phyloP scores from a whole-genome alignment of 2,113 vertebrate species.

The Xiphias gladius region DNA sequence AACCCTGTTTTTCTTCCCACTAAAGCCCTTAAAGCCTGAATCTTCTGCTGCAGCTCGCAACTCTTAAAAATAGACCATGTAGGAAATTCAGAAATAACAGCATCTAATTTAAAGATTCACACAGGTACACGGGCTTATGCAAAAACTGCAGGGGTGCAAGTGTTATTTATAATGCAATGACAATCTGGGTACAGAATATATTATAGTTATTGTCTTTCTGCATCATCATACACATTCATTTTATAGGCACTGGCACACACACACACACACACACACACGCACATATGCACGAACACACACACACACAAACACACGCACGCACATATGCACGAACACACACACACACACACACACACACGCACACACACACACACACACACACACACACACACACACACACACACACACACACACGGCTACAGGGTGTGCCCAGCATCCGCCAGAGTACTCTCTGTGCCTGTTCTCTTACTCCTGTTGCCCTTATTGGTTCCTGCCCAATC shows the following conservation, averaged over 20 bases:
- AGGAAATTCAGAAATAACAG: conserved; percentile 23
- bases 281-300: conserved; percentile 33
- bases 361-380: conserved; percentile 33
- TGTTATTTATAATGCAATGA: conserved; percentile 65
- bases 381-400: conserved; percentile 39
- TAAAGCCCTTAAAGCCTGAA: conserved; percentile 24
- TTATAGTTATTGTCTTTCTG: conserved; percentile 63
- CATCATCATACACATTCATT: conserved; percentile 40
- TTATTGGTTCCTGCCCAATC: conserved; percentile 76
- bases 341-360: conserved; percentile 38
- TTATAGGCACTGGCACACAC: conserved; percentile 27
- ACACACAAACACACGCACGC: too few relatives aligned
- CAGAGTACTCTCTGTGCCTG: conserved; percentile 63
- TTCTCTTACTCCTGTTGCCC: conserved; percentile 56
- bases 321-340: too few relatives aligned
- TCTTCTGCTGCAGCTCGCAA: conserved; percentile 6
- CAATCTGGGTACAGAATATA: conserved; percentile 60
- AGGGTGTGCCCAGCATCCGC: conserved; percentile 77
- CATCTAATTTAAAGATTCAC: conserved; percentile 26
- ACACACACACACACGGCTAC: conserved; percentile 44
- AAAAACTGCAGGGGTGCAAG: conserved; percentile 13
- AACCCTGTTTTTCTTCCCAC: conserved; percentile 15
- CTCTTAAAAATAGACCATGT: conserved; percentile 37
- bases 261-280: conserved; percentile 36
- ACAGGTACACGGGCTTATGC: conserved; percentile 14